Percentiles rank a stretch among this genome's conserved stretches.
Evolutionary conservation across 2,888 invertebrate species (phyloP).

Genomic region (Hofmannophila pseudospretella): DNA sequence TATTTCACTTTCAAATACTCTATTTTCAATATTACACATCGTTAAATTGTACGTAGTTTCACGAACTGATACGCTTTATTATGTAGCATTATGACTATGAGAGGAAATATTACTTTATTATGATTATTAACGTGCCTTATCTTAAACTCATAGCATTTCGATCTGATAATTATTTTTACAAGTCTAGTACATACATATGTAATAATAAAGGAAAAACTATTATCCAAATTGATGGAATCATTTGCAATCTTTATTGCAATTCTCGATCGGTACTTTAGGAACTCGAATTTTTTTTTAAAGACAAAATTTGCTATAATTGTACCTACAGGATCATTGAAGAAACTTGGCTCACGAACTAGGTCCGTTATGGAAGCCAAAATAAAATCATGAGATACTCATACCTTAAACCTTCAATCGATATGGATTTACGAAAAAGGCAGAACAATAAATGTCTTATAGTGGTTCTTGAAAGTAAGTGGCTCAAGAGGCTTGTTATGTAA

Average conservation of each 20-base stretch:
- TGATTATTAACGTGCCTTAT: not conserved
- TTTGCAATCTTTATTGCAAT: too few relatives aligned
- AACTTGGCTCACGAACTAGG: too few relatives aligned
- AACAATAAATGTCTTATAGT: not conserved
- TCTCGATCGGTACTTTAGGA: too few relatives aligned
- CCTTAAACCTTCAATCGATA: too few relatives aligned
- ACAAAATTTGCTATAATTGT: too few relatives aligned
- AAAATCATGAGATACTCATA: too few relatives aligned
- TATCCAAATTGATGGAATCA: too few relatives aligned
- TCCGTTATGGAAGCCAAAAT: too few relatives aligned
- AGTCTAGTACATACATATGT: too few relatives aligned
- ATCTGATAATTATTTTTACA: not conserved
- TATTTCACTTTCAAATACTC: not conserved
- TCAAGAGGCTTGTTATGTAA: slow-evolving; percentile 24
- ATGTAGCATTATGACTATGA: slow-evolving; percentile 20
- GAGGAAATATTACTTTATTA: slow-evolving; percentile 5
- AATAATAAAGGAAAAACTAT: too few relatives aligned
- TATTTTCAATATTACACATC: not conserved
- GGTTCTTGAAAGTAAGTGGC: slow-evolving; percentile 14
- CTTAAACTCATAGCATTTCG: not conserved
- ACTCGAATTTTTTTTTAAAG: too few relatives aligned
- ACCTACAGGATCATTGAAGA: too few relatives aligned
- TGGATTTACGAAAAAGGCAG: not conserved
- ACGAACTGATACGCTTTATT: slow-evolving; percentile 7
- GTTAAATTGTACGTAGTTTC: not conserved